Evolutionary conservation across 64 coral and sea anemone species (phyloP).

Genomic region (Astreopora myriophthalma): DNA sequence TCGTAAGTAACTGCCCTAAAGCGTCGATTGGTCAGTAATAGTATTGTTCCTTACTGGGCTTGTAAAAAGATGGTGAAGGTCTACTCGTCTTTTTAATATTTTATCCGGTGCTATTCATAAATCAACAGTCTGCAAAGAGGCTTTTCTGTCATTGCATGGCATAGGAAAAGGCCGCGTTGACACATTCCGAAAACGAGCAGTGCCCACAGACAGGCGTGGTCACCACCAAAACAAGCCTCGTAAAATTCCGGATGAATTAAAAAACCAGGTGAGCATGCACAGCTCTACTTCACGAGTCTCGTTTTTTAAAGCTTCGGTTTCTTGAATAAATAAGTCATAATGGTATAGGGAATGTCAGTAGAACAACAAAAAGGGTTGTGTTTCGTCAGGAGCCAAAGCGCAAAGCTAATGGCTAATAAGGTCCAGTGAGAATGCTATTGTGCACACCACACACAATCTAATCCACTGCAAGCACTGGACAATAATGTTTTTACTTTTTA

Average conservation of each 20-base stretch:
- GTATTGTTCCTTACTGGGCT: no score
- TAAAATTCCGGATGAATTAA: not conserved
- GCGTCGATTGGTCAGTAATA: no score
- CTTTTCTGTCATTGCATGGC: not conserved
- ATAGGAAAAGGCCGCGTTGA: not conserved
- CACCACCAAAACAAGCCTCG: not conserved
- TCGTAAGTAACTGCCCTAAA: no score
- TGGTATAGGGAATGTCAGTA: not conserved
- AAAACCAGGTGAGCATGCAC: not conserved
- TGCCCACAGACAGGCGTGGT: not conserved
- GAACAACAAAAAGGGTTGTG: no score
- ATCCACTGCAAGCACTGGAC: no score
- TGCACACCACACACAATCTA: no score
- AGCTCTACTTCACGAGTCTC: not conserved
- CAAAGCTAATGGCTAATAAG: no score
- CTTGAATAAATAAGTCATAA: not conserved
- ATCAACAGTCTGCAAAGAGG: not conserved
- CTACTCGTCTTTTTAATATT: not conserved
- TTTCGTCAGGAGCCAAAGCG: no score
- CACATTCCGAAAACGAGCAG: not conserved
- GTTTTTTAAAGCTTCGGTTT: not conserved
- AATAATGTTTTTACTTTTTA: no score
- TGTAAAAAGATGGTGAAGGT: no score
- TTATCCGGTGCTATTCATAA: not conserved
- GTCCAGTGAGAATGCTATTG: no score